A percentile compares a stretch with the other conserved stretches of the same genome.
phyloP scores from a whole-genome alignment of 2,888 invertebrate species.

The Rosalia funebris region DNA sequence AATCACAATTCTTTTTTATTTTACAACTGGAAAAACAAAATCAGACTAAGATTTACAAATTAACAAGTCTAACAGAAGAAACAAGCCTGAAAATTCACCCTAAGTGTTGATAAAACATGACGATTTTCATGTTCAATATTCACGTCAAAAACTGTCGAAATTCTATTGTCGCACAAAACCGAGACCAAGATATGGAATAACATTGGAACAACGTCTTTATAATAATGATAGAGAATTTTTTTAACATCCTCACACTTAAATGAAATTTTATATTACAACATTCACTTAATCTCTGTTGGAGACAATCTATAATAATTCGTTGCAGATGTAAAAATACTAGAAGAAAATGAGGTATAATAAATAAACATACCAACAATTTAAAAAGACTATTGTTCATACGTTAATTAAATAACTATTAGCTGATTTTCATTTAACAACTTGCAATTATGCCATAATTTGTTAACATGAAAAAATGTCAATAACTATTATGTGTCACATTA shows the following conservation, averaged over 20 bases:
- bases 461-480: not conserved
- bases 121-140: too few relatives aligned
- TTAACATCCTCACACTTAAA: slow-evolving; percentile 34
- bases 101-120: too few relatives aligned
- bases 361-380: slow-evolving; percentile 9
- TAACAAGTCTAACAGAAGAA: too few relatives aligned
- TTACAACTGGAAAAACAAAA: too few relatives aligned
- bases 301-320: slow-evolving; percentile 29
- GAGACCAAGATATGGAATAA: too few relatives aligned
- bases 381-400: not conserved
- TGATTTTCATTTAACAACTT: slow-evolving; percentile 2
- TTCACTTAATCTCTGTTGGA: slow-evolving; percentile 43
- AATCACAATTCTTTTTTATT: not conserved
- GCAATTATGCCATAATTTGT: not conserved
- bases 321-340: slow-evolving; percentile 3
- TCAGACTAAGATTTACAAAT: too few relatives aligned
- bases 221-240: too few relatives aligned
- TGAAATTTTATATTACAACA: slow-evolving; percentile 47
- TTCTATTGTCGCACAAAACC: too few relatives aligned
- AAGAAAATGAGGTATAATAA: not conserved
- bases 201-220: too few relatives aligned
- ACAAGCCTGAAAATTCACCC: too few relatives aligned
- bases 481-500: not conserved
- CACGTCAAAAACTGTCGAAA: too few relatives aligned
- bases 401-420: not conserved